Conservation (phyloP, 2,113 vertebrate genomes). For the Malurus elegans region DNA sequence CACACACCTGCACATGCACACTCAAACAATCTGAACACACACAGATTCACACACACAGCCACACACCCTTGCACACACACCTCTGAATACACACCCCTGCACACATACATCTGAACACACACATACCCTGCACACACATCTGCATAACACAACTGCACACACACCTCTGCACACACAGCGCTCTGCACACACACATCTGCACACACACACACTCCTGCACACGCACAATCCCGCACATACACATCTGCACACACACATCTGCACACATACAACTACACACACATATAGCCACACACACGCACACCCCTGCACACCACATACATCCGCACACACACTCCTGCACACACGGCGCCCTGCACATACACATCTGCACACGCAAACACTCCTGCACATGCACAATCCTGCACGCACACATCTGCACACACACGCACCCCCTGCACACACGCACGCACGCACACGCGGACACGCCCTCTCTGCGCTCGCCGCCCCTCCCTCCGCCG, state of each 20-base stretch:
- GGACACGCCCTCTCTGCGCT: neutral
- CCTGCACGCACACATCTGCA: neutral
- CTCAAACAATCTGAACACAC: too few species aligned
- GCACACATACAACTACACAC: neutral
- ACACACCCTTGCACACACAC: neutral
- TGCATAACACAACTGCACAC: neutral
- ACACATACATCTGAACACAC: too few species aligned
- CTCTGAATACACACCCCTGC: neutral
- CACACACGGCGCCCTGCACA: too few species aligned
- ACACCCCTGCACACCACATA: neutral
- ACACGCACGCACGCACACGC: too few species aligned
- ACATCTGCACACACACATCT: too few species aligned
- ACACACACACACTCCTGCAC: neutral
- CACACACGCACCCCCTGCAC: neutral
- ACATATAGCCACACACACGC: neutral
- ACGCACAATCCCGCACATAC: neutral
- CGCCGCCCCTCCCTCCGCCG: neutral
- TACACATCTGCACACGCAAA: neutral
- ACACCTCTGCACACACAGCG: neutral
- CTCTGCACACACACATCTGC: neutral
- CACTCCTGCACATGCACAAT: too few species aligned
- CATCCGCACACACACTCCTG: too few species aligned
- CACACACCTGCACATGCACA: too few species aligned
- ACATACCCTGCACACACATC: too few species aligned
- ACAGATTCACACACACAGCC: too few species aligned